Conservation (phyloP, 2,113 vertebrate genomes). For the Neogobius melanostomus region DNA sequence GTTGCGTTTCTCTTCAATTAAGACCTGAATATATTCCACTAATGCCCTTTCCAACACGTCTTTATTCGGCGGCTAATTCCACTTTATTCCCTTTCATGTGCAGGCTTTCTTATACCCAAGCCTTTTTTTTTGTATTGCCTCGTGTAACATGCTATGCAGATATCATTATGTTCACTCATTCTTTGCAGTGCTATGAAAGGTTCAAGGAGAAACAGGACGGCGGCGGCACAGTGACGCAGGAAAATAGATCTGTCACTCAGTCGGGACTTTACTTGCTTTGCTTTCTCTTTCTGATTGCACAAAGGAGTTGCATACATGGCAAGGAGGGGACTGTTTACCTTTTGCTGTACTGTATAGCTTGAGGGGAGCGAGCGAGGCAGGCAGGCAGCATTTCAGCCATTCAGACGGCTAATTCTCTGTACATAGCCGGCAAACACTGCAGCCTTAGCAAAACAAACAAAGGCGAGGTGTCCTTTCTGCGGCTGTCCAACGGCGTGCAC, state of each 20-base stretch:
- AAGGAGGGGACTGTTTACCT: constrained; percentile 56
- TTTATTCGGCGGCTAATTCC: constrained; percentile 15
- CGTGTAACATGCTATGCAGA: constrained; percentile 23
- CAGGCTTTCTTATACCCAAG: constrained; percentile 10
- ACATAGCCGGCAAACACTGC: constrained; percentile 26
- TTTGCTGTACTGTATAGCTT: constrained; percentile 48
- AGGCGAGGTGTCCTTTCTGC: constrained; percentile 56
- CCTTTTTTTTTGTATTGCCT: constrained; percentile 15
- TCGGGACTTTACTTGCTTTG: constrained; percentile 2
- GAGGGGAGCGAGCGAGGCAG: constrained; percentile 15
- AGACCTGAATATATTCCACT: constrained; percentile 10
- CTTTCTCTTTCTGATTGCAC: constrained; percentile 26
- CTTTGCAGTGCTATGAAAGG: neutral
- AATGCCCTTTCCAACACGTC: constrained; percentile 12
- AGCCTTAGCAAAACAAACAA: constrained; percentile 57
- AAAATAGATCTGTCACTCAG: constrained; percentile 20
- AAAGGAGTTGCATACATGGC: constrained; percentile 24
- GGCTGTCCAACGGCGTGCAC: constrained; percentile 35
- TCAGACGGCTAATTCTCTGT: constrained; percentile 50
- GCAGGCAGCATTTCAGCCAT: constrained; percentile 25
- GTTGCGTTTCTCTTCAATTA: constrained; percentile 24
- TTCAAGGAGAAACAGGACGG: neutral
- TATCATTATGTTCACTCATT: constrained; percentile 4
- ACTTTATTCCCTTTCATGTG: constrained; percentile 26
- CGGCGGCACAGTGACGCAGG: constrained; percentile 14